phyloP scores from a whole-genome alignment of 2,113 vertebrate genomes.

The Okapia johnstoni region DNA sequence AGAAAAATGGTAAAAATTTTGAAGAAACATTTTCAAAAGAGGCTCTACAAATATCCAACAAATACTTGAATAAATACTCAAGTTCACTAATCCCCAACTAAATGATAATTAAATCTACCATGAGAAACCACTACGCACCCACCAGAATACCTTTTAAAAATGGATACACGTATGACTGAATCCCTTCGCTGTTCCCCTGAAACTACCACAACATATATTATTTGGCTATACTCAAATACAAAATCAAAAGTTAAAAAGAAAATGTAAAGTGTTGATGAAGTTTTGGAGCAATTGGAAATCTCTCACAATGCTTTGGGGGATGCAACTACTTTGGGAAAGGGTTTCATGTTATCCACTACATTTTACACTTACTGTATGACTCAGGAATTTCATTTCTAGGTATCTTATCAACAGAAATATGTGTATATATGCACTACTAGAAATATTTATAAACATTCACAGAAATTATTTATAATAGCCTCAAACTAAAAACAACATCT shows the following conservation, averaged over 20 bases:
- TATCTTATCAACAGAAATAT: neutral
- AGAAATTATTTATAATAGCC: neutral
- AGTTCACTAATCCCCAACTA: neutral
- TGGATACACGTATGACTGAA: neutral
- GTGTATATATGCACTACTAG: neutral
- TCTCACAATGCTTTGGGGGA: neutral
- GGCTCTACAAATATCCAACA: neutral
- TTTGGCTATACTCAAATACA: neutral
- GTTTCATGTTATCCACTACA: neutral
- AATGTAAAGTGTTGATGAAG: neutral
- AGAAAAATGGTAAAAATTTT: neutral
- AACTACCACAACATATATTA: neutral
- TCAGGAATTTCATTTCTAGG: neutral
- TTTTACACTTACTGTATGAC: neutral
- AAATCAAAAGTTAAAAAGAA: neutral
- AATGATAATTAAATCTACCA: neutral
- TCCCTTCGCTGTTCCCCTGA: neutral
- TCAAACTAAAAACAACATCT: neutral
- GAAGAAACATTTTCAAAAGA: neutral
- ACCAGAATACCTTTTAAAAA: neutral
- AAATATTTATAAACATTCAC: neutral
- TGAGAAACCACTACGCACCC: neutral
- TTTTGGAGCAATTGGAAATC: neutral
- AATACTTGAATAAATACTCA: neutral
- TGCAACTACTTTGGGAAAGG: neutral